Evolutionary conservation across 2,113 vertebrate species (phyloP).

Genomic region (Myiozetetes cayanensis): DNA sequence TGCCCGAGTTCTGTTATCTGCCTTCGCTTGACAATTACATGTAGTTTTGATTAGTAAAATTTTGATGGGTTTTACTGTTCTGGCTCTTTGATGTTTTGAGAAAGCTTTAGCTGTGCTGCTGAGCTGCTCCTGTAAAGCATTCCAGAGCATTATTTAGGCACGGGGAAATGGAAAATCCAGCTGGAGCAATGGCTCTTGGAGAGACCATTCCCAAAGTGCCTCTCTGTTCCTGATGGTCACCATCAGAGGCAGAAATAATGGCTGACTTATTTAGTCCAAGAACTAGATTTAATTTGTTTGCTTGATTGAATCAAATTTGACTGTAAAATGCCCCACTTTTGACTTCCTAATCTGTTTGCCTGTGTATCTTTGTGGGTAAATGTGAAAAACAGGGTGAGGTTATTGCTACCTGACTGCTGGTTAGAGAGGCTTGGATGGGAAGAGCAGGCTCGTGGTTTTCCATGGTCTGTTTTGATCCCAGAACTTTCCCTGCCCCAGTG

Average conservation of each 20-base stretch:
- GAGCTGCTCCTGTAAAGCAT: neutral
- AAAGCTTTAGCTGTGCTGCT: slow-evolving; percentile 12
- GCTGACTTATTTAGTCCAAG: neutral
- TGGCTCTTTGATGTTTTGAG: slow-evolving; percentile 50
- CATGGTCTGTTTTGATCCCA: neutral
- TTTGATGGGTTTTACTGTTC: slow-evolving; percentile 60
- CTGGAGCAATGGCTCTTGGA: neutral
- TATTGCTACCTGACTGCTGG: neutral
- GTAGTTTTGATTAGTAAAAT: slow-evolving; percentile 55
- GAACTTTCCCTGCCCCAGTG: neutral
- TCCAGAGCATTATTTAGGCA: neutral
- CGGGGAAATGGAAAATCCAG: neutral
- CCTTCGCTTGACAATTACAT: slow-evolving; percentile 55
- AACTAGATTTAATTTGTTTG: neutral
- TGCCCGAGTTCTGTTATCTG: slow-evolving; percentile 19
- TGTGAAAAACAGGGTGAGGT: neutral
- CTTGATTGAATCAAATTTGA: neutral
- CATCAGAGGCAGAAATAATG: neutral
- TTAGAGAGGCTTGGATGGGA: neutral
- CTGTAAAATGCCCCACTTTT: neutral
- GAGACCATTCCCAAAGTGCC: neutral
- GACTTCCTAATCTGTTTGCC: neutral
- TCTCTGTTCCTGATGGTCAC: neutral
- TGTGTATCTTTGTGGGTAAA: neutral
- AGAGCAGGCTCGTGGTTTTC: neutral